Base-by-base conservation (phyloP, 2,888 invertebrate species). In the Oligia latruncula region DNA sequence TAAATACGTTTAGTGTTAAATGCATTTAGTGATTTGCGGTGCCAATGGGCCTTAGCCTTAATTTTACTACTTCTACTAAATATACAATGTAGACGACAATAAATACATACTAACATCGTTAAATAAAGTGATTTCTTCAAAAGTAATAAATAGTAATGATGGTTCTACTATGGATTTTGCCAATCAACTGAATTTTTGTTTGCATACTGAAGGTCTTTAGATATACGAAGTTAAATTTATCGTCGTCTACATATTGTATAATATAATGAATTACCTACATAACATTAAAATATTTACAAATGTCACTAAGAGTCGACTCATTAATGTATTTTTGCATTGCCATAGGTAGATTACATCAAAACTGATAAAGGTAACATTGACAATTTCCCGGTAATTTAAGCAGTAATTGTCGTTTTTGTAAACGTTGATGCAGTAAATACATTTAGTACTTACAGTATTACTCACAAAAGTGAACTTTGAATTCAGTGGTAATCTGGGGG, bases 271-370 rank as follows among this genome's bases (percentile, higher is more conserved):
- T 23, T 40, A 20, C 4, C 62, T 15, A 29, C 6, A 4, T 23
- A 23, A 40, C n/a, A 62, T 17, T n/a, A 55, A 23, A 58, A 82
- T 52, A 80, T 77, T 43, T 67, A 55, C 35, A 64, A 64, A 60
- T 62, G 20, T n/a, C 35, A 52, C 0, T 55, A 40, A 17, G 29
- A 35, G 8, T 55, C 8, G 11, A 55, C 8, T 8, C 6, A 29
- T 17, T 46, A 20, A n/a, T 11, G 6, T 46, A 78, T 62, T 35
- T 64, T 13, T n/a, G 5, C 20, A n/a, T n/a, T 20, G 17, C 5
- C 6, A 29, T 49, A 52, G 13, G 43, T 49, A 23, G 23, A 58
- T 58, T 4, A 5, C 29, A 8, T 60, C 8, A 52, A 29, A 52
- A 66, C 40, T 58, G 55, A 66, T 40, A 15, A 40, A 11, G 13